phyloP scores from a whole-genome alignment of 2,113 vertebrate genomes.

The Lophochroa leadbeateri region DNA sequence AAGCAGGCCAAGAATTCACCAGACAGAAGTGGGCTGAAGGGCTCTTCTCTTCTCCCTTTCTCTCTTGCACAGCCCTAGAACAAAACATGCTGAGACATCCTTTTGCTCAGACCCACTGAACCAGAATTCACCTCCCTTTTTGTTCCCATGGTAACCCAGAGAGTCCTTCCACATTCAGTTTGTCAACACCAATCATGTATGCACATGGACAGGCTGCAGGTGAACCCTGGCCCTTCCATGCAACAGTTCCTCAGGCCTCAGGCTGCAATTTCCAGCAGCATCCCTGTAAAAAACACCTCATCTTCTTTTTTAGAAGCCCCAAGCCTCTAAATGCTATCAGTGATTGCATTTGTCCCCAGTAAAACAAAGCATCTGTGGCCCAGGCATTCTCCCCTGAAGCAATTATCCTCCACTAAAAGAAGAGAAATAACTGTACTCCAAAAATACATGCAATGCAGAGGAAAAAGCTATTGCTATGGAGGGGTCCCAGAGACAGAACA shows the following conservation, averaged over 20 bases:
- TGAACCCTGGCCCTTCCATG: slow-evolving; percentile 27
- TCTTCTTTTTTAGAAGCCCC: neutral
- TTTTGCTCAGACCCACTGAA: slow-evolving; percentile 14
- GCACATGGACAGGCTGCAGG: slow-evolving; percentile 25
- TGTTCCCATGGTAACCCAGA: slow-evolving; percentile 36
- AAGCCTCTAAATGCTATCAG: neutral
- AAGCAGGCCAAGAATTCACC: neutral
- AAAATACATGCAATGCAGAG: neutral
- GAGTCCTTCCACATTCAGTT: slow-evolving; percentile 17
- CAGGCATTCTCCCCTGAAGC: neutral
- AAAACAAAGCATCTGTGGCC: neutral
- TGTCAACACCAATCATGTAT: slow-evolving; percentile 25
- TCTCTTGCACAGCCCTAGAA: neutral
- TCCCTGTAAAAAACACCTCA: neutral
- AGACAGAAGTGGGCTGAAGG: neutral
- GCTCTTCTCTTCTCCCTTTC: neutral
- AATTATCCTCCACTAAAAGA: neutral
- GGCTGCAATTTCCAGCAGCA: neutral
- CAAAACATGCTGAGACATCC: neutral
- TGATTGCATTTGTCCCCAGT: neutral
- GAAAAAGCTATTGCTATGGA: neutral
- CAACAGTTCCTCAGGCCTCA: neutral
- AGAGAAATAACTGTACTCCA: neutral
- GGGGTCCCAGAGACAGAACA: neutral
- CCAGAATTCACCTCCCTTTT: slow-evolving; percentile 49